These are phyloP conservation scores for Latheticus oryzae DNA, from an alignment of 2,888 invertebrate genomes.

Conservation along the genomic window DNA sequence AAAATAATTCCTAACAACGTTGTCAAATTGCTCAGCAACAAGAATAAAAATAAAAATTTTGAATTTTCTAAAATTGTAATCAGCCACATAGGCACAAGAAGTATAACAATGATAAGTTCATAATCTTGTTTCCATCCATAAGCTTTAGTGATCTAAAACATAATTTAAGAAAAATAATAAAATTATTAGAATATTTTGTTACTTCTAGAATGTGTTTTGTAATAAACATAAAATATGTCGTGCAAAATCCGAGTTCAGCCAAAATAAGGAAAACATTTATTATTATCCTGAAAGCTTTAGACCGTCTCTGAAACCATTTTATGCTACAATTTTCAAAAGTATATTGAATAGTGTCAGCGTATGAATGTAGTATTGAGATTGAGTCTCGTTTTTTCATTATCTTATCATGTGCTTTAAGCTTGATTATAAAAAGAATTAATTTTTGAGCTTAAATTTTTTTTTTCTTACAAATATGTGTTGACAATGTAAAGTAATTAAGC, in stretches of 20 bases:
- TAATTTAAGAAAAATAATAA: too few relatives aligned
- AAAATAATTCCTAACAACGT: constrained; percentile 78
- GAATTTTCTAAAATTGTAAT: constrained; percentile 79
- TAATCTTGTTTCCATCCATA: constrained; percentile 71
- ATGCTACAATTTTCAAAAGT: constrained; percentile 12
- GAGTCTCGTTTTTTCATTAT: constrained; percentile 12
- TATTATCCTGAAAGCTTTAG: constrained; percentile 5
- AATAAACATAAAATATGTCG: constrained; percentile 96
- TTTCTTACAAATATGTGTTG: constrained; percentile 84
- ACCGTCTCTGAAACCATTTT: constrained; percentile 9
- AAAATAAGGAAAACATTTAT: constrained; percentile 84
- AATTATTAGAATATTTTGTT: too few relatives aligned
- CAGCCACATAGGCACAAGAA: constrained; percentile 75
- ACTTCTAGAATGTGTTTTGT: constrained; percentile 68
- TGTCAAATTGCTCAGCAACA: constrained; percentile 78
- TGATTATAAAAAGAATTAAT: constrained; percentile 1
- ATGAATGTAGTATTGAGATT: constrained; percentile 4
- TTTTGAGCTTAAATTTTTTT: not conserved
- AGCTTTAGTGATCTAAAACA: constrained; percentile 72
- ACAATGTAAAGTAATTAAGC: constrained; percentile 87
- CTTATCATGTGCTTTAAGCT: constrained; percentile 12
- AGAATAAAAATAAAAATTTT: constrained; percentile 77
- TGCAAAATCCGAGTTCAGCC: constrained; percentile 97
- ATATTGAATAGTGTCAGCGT: constrained; percentile 21
- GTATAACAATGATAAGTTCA: constrained; percentile 75